Base-by-base conservation (phyloP, 1,140 invertebrate species). In the Drosophila murphyi region DNA sequence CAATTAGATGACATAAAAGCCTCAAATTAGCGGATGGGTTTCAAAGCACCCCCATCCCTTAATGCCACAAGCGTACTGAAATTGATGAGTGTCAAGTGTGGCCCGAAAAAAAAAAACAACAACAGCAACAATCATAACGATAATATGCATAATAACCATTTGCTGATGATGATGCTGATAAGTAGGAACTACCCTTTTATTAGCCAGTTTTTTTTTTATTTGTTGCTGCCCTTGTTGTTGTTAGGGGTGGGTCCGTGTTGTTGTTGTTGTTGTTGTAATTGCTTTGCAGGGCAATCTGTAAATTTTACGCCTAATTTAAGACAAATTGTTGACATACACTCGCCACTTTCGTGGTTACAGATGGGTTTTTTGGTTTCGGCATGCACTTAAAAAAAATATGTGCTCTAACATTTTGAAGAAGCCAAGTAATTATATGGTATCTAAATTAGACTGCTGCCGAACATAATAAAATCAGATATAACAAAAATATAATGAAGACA, bases 251-350 rank as follows among this genome's bases (percentile, higher is more conserved):
- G 61, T 61, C 43, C 12, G 31, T 41, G 37, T 41, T 69, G 45
- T 48, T 20, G 47, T 35, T 80, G 78, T 76, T 79, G 77, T 78
- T 62, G 20, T 39, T 51, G 51, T 79, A 80, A 57, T 85, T 79
- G 64, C 64, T 65, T 78, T 47, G 67, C 75, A 51, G 73, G 62
- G 64, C 83, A 88, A 88, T 88, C 83, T 88, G 83, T 82, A 68
- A 67, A 88, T 88, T 88, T 88, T 88, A 88, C 85, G 83, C 83
- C 85, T 88, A 88, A 88, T 88, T 88, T 88, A 83, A 88, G 83
- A 87, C 85, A 89, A 88, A 88, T 88, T 88, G 83, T 87, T 86
- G 82, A 81, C 78, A 81, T 86, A 80, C 72, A 70, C 56, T 74
- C 52, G 56, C 56, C 64, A 74, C 72, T 70, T 69, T 62, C 41